phyloP scores from a whole-genome alignment of 2,888 invertebrate genomes.

The Thymelicus lineola region DNA sequence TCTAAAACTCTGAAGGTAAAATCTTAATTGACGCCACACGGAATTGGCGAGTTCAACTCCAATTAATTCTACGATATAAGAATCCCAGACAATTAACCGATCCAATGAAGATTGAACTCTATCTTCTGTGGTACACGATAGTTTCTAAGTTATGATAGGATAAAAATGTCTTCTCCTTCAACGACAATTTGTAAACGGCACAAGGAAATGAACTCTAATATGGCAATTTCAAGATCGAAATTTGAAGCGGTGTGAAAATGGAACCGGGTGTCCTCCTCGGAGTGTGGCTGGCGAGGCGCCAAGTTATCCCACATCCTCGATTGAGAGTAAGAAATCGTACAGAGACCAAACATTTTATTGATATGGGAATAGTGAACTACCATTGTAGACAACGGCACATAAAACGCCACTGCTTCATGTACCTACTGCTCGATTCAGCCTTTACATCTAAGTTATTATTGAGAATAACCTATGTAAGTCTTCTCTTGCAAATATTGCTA shows the following conservation, averaged over 20 bases:
- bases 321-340: background rate
- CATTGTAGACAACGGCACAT: too few species aligned
- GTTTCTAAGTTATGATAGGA: background rate
- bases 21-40: background rate
- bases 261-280: constrained; percentile 25
- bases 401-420: too few species aligned
- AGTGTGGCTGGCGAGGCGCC: constrained; percentile 29
- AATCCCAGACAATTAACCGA: constrained; percentile 12
- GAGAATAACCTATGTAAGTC: too few species aligned
- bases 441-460: too few species aligned
- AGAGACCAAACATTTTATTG: background rate
- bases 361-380: background rate
- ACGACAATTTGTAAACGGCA: constrained; percentile 27
- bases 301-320: constrained; percentile 10
- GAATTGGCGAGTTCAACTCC: constrained; percentile 6
- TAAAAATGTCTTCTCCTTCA: constrained; percentile 26
- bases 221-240: constrained; percentile 29
- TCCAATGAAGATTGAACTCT: constrained; percentile 5
- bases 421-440: too few species aligned
- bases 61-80: constrained; percentile 31
- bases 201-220: constrained; percentile 36
- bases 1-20: constrained; percentile 3
- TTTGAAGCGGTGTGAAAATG: constrained; percentile 34
- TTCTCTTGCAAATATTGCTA: too few species aligned
- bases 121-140: background rate